Base-by-base conservation (phyloP, 2,888 invertebrate genomes). In the Sarcophaga rosellei region DNA sequence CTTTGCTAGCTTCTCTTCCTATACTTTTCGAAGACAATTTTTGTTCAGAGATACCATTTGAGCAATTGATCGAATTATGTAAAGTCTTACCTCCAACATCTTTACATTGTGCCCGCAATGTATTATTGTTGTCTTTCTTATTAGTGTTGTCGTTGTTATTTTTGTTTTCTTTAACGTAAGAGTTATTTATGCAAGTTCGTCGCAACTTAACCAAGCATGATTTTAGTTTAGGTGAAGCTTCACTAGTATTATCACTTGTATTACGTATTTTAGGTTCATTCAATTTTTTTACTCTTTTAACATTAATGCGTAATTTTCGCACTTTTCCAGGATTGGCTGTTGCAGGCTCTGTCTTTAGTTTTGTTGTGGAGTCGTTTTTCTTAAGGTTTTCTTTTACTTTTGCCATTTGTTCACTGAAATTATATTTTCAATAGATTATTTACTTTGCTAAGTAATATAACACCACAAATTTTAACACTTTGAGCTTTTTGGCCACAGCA, bases 51-150 rank as follows among this genome's bases (percentile, higher is more conserved):
- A 53, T 53, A 53, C 53, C 53, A 53, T 53, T 35, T 35, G 35
- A 8, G 10, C 35, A 2, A 0, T 74, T 74, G 17, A 21, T 47
- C 47, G 20, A 45, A 61, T 6, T 62, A 8, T 23, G 63, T 68
- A 35, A 35, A 35, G 3, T 1, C 35, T 72, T 35, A 57, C 35
- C 23, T 6, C 35, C 3, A 20, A 23, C 44, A 35, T 10, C 10
- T 68, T 75, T 74, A 81, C 80, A 86, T 70, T 80, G 86, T 59
- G 15, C 83, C 80, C 68, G 79, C 79, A 86, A 82, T 80, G 66
- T 47, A 25, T 21, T 59, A 3, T 20, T 47, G 23, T 21, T 47
- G 21, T 21, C 8, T 35, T 45, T 68, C 44, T 53, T 44, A 20
- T 75, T 20, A n/a, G 15, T 65, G 21, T 45, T 44, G 20, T 15